Conservation (phyloP, 2,888 invertebrate genomes). For the Conchocele bisecta region DNA sequence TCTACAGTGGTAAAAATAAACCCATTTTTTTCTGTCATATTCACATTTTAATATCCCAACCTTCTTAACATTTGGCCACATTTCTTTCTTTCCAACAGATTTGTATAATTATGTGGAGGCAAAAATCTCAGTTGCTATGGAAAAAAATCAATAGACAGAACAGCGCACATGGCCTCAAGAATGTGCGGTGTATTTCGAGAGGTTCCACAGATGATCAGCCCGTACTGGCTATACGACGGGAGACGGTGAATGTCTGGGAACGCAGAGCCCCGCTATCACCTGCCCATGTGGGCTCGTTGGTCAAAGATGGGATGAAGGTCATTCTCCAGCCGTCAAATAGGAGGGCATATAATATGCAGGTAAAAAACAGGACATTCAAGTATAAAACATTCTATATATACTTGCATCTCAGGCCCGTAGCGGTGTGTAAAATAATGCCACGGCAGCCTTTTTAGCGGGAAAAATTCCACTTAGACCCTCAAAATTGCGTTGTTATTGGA, state of each 20-base stretch:
- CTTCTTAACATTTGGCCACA: too few relatives aligned
- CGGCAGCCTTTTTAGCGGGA: too few relatives aligned
- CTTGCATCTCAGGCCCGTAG: too few relatives aligned
- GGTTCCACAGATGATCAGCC: conserved; percentile 6
- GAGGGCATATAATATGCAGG: conserved; percentile 98
- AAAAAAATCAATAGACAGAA: conserved; percentile 29
- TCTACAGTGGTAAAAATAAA: too few relatives aligned
- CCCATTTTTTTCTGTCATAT: too few relatives aligned
- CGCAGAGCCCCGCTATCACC: conserved; percentile 97
- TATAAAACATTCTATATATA: too few relatives aligned
- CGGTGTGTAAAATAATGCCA: too few relatives aligned
- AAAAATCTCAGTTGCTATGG: conserved; percentile 49
- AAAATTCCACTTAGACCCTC: too few relatives aligned
- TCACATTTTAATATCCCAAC: too few relatives aligned
- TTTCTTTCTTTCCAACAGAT: too few relatives aligned
- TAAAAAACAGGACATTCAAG: too few relatives aligned
- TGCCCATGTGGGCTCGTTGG: conserved; percentile 93
- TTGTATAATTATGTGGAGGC: conserved; percentile 61
- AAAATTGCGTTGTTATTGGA: too few relatives aligned
- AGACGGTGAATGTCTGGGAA: conserved; percentile 85
- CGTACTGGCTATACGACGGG: conserved; percentile 82
- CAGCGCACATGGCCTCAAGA: conserved; percentile 25
- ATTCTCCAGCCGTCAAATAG: conserved; percentile 99
- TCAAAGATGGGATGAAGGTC: conserved; percentile 93
- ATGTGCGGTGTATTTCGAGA: conserved; percentile 28